Evolutionary conservation across 2,113 vertebrate species (phyloP).

Genomic region (Phylloscopus trochilus): DNA sequence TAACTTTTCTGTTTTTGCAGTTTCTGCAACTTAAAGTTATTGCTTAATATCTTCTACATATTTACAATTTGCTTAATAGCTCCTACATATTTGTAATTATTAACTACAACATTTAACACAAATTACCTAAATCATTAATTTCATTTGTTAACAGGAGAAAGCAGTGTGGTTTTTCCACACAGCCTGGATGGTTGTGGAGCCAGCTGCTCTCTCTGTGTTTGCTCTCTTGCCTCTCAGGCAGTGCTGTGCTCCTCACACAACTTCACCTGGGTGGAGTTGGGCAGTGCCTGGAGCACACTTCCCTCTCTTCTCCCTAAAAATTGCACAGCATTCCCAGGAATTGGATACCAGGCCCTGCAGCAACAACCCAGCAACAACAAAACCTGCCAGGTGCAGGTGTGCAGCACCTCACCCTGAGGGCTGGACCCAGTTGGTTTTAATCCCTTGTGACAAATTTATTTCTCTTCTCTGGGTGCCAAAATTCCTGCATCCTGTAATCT

Average conservation of each 20-base stretch:
- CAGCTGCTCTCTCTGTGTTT: neutral
- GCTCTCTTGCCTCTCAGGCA: neutral
- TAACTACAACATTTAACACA: too few species aligned
- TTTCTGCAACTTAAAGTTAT: too few species aligned
- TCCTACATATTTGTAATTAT: too few species aligned
- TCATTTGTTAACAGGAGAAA: neutral
- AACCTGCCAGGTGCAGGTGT: neutral
- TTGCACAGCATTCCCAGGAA: neutral
- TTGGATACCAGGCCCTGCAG: neutral
- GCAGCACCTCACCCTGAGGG: neutral
- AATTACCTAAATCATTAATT: too few species aligned
- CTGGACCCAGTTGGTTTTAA: neutral
- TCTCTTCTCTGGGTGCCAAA: neutral
- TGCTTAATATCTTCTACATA: too few species aligned
- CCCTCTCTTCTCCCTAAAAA: neutral
- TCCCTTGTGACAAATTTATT: neutral
- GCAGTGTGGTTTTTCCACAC: neutral
- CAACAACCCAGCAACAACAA: neutral
- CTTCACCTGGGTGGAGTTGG: neutral
- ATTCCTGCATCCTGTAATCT: neutral
- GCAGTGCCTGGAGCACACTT: neutral
- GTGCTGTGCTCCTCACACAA: neutral
- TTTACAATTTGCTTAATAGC: too few species aligned
- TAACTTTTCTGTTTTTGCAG: too few species aligned
- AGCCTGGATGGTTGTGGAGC: neutral